Evolutionary conservation across 1,140 invertebrate species (phyloP).

Genomic region (Drosophila cardini): DNA sequence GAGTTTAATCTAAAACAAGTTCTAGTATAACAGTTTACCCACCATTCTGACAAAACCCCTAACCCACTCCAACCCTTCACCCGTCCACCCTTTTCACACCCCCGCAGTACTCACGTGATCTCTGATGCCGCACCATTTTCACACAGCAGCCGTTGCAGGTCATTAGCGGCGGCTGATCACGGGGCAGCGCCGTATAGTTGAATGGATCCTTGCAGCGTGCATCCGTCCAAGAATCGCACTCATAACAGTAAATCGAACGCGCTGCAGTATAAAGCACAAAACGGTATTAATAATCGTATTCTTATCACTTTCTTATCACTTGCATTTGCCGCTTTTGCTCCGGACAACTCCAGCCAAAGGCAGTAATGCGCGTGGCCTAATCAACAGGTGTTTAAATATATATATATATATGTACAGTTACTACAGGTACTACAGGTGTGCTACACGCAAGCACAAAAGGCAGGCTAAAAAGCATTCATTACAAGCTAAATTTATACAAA

Average conservation of each 20-base stretch:
- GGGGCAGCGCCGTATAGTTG: conserved; percentile 94
- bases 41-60: no score
- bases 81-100: neutral
- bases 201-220: conserved; percentile 95
- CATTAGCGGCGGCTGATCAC: conserved; percentile 93
- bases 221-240: conserved; percentile 96
- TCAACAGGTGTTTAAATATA: neutral
- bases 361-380: conserved; percentile 14
- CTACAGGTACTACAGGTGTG: conserved; percentile 9
- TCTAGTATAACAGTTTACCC: no score
- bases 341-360: conserved; percentile 8
- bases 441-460: conserved; percentile 22
- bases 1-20: no score
- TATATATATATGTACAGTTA: neutral
- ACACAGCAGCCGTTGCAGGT: conserved; percentile 97
- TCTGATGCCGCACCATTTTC: conserved; percentile 96
- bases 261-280: conserved; percentile 86
- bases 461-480: conserved; percentile 34
- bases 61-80: neutral
- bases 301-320: neutral
- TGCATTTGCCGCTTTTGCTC: conserved; percentile 12
- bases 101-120: conserved; percentile 90
- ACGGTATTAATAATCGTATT: conserved; percentile 3
- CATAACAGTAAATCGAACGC: conserved; percentile 95
- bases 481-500: conserved; percentile 1